Percentiles rank a stretch among this genome's conserved stretches.
phyloP scores from a whole-genome alignment of 2,888 invertebrate genomes.

The Drosophila gaucha region DNA sequence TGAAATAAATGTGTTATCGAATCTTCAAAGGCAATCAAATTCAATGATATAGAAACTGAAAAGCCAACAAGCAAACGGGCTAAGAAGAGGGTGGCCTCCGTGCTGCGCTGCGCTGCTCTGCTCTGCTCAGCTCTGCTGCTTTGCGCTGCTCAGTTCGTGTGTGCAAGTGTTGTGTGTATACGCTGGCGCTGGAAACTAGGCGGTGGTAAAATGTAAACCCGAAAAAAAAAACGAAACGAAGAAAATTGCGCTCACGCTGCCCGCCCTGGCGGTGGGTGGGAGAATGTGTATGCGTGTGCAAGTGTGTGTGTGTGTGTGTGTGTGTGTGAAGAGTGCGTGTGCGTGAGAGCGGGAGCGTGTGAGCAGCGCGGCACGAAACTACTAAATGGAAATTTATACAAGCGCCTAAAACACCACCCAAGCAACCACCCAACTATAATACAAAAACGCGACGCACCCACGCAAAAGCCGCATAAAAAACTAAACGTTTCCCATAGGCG shows the following conservation, averaged over 20 bases:
- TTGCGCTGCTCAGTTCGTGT: slow-evolving; percentile 57
- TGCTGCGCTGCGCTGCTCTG: slow-evolving; percentile 33
- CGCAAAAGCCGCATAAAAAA: slow-evolving; percentile 53
- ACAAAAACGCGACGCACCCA: slow-evolving; percentile 51
- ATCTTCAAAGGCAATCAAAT: slow-evolving; percentile 7
- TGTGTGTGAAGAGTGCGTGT: slow-evolving; percentile 46
- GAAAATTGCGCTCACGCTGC: slow-evolving; percentile 63
- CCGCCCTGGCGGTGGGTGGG: slow-evolving; percentile 58
- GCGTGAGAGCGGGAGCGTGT: slow-evolving; percentile 39
- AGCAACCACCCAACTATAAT: slow-evolving; percentile 49
- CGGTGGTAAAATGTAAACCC: slow-evolving; percentile 73
- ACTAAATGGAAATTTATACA: slow-evolving; percentile 75
- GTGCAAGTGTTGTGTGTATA: slow-evolving; percentile 74
- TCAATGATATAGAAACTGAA: slow-evolving; percentile 36
- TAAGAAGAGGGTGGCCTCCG: slow-evolving; percentile 54
- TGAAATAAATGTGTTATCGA: slow-evolving; percentile 22
- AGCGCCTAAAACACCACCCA: slow-evolving; percentile 60
- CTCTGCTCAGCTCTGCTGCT: slow-evolving; percentile 30
- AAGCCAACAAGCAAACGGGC: slow-evolving; percentile 39
- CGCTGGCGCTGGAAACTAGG: slow-evolving; percentile 76
- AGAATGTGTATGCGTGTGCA: slow-evolving; percentile 37
- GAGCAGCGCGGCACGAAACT: slow-evolving; percentile 54
- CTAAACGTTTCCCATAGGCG: slow-evolving; percentile 11
- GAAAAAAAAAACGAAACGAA: slow-evolving; percentile 52
- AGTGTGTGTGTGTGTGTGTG: slow-evolving; percentile 38